A percentile compares a stretch with the other conserved stretches of the same genome.
These are phyloP conservation scores for Hormaphis cornu DNA, from an alignment of 1,140 invertebrate species.

Conservation along the genomic window DNA sequence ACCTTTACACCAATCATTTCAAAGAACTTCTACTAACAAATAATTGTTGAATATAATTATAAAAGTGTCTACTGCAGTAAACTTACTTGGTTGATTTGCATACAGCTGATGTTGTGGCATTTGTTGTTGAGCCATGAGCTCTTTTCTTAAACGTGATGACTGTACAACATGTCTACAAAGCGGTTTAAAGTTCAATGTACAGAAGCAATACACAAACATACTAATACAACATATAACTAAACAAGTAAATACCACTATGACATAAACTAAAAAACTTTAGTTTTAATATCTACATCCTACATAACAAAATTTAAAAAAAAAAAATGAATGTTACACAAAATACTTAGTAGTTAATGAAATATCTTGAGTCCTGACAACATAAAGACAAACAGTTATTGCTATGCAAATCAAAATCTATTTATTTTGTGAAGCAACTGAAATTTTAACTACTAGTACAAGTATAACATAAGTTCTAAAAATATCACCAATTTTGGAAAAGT, in stretches of 20 bases:
- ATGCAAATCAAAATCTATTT: too few relatives aligned
- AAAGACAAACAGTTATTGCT: too few relatives aligned
- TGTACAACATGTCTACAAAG: slow-evolving; percentile 13
- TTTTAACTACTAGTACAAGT: too few relatives aligned
- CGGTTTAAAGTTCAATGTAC: slow-evolving; percentile 14
- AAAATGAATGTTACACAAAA: too few relatives aligned
- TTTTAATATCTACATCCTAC: too few relatives aligned
- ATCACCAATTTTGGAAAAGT: too few relatives aligned
- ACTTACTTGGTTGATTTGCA: slow-evolving; percentile 18
- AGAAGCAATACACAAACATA: slow-evolving; percentile 1
- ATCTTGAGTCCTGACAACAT: too few relatives aligned
- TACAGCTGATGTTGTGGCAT: neutral
- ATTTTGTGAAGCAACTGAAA: too few relatives aligned
- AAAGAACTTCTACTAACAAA: neutral
- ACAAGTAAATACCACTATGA: neutral
- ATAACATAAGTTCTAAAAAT: too few relatives aligned
- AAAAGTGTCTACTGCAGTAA: neutral
- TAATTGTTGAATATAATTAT: neutral
- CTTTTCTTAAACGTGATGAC: slow-evolving; percentile 21
- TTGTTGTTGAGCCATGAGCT: slow-evolving; percentile 3
- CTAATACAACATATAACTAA: neutral
- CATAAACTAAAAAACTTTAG: too few relatives aligned
- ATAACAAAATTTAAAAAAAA: too few relatives aligned
- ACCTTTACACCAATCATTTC: neutral
- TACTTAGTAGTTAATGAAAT: too few relatives aligned